A percentile compares a stretch with the other conserved stretches of the same genome.
phyloP scores from a whole-genome alignment of 2,797 vertebrate genomes.

The Pampus argenteus region DNA sequence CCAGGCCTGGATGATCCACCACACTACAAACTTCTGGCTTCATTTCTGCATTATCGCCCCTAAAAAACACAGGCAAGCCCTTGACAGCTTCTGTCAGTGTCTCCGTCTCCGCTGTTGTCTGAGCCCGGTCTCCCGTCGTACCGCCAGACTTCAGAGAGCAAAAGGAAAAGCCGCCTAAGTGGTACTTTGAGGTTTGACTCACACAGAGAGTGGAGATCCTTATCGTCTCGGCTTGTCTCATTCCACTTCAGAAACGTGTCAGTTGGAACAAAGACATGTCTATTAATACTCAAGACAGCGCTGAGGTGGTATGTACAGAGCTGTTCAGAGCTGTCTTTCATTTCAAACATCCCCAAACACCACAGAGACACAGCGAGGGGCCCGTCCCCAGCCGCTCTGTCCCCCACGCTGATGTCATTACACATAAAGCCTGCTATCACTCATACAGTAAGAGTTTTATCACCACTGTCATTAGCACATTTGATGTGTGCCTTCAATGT shows the following conservation, averaged over 20 bases:
- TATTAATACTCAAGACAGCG: constrained; percentile 75
- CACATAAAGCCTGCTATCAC: constrained; percentile 50
- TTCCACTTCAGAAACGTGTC: constrained; percentile 77
- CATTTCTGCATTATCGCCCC: constrained; percentile 43
- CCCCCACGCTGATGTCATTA: constrained; percentile 58
- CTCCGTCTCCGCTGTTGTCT: constrained; percentile 59
- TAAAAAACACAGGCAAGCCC: constrained; percentile 47
- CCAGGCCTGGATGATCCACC: neutral
- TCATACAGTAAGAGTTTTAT: constrained; percentile 58
- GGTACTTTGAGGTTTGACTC: constrained; percentile 81
- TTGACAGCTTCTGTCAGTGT: constrained; percentile 74
- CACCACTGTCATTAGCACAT: constrained; percentile 59
- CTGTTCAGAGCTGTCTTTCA: constrained; percentile 61
- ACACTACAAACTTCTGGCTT: constrained; percentile 33
- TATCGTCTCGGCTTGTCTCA: constrained; percentile 75
- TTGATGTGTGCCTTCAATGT: constrained; percentile 45
- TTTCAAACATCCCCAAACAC: constrained; percentile 58
- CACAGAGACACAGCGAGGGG: constrained; percentile 34
- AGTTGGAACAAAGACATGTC: constrained; percentile 79
- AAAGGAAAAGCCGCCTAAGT: constrained; percentile 73
- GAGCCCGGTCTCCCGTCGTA: constrained; percentile 49
- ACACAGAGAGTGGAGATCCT: constrained; percentile 76
- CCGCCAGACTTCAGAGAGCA: constrained; percentile 68
- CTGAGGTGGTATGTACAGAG: constrained; percentile 65
- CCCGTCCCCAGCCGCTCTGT: constrained; percentile 30